Evolutionary conservation across 2,888 invertebrate species (phyloP).

Genomic region (Crematogaster levior): DNA sequence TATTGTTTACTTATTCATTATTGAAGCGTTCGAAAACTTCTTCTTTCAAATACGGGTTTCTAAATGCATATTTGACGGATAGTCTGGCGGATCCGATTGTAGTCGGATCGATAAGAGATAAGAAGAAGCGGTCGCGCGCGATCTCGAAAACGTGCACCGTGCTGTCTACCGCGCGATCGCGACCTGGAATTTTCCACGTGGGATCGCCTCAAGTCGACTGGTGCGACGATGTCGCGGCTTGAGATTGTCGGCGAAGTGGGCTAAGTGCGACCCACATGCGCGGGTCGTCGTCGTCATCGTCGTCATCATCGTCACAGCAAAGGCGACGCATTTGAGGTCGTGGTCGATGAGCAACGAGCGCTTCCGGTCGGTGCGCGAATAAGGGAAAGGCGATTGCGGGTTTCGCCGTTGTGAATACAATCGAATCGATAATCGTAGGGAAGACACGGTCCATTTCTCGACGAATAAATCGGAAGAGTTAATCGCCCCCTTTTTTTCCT

Average conservation of each 20-base stretch:
- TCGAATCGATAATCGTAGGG: conserved; percentile 11
- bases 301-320: conserved; percentile 72
- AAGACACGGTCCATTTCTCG: conserved; percentile 13
- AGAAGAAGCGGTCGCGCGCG: background rate
- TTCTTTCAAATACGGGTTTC: background rate
- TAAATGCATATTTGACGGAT: background rate
- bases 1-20: background rate
- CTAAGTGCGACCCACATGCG: conserved; percentile 80
- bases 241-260: conserved; percentile 73
- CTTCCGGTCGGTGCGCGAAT: conserved; percentile 75
- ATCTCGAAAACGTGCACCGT: conserved; percentile 35
- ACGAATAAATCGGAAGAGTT: conserved; percentile 12
- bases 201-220: conserved; percentile 63
- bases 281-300: conserved; percentile 72
- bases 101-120: conserved; percentile 6
- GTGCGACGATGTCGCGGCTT: conserved; percentile 54
- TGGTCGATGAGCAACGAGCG: conserved; percentile 79
- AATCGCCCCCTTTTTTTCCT: background rate
- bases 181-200: conserved; percentile 73
- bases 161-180: conserved; percentile 51
- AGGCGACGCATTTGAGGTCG: conserved; percentile 79
- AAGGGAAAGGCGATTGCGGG: conserved; percentile 28
- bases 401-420: conserved; percentile 24
- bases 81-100: background rate
- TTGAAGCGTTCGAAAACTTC: no score